Evolutionary conservation across 2,888 invertebrate genomes (phyloP), one percentile per base, ranked within the genome.

Genomic region (Cheilosia vernalis): DNA sequence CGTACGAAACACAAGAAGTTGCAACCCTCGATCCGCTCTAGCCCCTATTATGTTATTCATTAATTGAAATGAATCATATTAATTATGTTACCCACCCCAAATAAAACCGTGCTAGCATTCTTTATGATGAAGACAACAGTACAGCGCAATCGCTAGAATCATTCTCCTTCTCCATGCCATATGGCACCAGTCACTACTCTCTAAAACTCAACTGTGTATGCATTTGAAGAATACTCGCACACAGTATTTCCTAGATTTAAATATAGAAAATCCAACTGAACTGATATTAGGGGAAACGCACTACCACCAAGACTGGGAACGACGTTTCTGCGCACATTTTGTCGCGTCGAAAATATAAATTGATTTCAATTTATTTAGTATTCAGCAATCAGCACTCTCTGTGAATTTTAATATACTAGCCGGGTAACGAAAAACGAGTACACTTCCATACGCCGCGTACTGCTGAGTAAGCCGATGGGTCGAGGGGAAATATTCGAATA

Each of bases 341-440:
- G 64, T 69, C 79, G 69, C 74, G 64, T 83, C 78, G 58, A 83
- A 83, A 83, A 78, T 13, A 72, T 70, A 64, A 64, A 84, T 64
- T 70, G 60, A 70, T 64, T 79, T 33, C 42, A 21, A 63, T 67
- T 78, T 74, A 56, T 21, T 85, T 85, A 76, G 72, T 81, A 85
- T 81, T 85, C 85, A 85, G 85, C 81, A 77, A 85, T 81, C 85
- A 72, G 56, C 64, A 56, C 66, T 80, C 85, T 49, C 70, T 58
- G 30, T 67, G 55, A 67, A 74, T 73, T 78, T n/a, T n/a, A 72
- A 72, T 30, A 72, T 64, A 56, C 69, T 58, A 83, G 33, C 10
- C 33, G 10, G 10, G 33, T 13, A 37, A 37, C 37, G 49, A 64
- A 47, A 67, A 76, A 70, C 56, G 53, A 74, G 66, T 66, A 79